Evolutionary conservation across 2,888 invertebrate species (phyloP).

Genomic region (Emmelina monodactyla): DNA sequence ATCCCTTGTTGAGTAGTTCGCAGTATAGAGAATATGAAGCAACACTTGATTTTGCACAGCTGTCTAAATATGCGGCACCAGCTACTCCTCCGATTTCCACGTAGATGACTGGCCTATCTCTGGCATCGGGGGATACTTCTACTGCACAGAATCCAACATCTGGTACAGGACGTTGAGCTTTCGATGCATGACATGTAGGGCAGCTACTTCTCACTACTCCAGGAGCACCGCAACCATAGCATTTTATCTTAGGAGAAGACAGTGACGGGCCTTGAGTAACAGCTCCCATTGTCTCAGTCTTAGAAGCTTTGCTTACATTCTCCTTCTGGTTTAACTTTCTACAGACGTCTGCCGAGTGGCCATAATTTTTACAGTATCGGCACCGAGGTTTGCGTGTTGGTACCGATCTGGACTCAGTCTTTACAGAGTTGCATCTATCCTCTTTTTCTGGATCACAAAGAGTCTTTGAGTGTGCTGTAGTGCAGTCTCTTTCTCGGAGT

Average conservation of each 20-base stretch:
- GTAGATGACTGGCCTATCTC: neutral
- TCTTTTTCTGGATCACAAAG: neutral
- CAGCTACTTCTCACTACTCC: slow-evolving; percentile 1
- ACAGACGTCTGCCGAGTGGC: neutral
- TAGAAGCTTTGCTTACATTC: neutral
- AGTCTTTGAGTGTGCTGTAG: neutral
- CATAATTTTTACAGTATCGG: slow-evolving; percentile 1
- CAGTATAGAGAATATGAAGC: neutral
- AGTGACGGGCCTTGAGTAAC: neutral
- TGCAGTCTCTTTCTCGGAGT: neutral
- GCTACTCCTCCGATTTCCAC: neutral
- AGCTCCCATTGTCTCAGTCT: neutral
- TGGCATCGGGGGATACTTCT: neutral
- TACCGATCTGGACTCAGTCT: neutral
- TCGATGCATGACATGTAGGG: slow-evolving; percentile 1
- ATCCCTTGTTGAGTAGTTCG: neutral
- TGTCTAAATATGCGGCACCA: neutral
- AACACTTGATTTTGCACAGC: neutral
- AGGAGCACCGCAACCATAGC: slow-evolving; percentile 1
- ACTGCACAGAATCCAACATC: neutral
- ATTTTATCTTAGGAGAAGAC: neutral
- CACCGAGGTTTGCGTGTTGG: neutral
- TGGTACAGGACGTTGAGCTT: neutral
- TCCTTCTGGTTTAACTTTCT: neutral
- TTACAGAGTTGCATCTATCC: neutral